Conservation (phyloP, 2,888 invertebrate genomes). For the Cryptus viduatorius region DNA sequence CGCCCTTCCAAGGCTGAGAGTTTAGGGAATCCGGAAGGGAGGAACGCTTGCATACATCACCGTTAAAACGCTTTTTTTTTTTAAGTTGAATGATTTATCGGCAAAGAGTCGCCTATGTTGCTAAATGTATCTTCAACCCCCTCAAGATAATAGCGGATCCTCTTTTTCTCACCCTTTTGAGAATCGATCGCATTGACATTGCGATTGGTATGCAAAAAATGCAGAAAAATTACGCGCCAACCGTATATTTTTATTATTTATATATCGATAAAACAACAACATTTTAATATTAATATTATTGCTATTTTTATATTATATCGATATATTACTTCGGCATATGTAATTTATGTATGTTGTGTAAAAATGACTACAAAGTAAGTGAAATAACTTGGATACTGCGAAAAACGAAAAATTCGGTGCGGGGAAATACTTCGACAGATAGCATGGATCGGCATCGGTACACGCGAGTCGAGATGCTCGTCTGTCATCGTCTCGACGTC, state of each 20-base stretch:
- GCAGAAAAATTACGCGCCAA: no score
- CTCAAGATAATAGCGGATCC: background rate
- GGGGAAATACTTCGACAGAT: conserved; percentile 29
- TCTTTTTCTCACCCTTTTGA: background rate
- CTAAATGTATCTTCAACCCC: no score
- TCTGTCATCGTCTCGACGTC: conserved; percentile 48
- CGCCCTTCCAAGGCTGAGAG: background rate
- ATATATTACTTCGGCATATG: no score
- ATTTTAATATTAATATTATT: no score
- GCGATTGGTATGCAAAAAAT: background rate
- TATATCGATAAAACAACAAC: no score
- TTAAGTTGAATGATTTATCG: conserved; percentile 10
- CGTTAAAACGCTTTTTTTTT: background rate
- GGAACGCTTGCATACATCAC: background rate
- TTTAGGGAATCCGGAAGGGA: conserved; percentile 14
- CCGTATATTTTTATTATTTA: no score
- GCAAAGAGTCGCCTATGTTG: background rate
- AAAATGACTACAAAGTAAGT: background rate
- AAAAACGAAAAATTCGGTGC: background rate
- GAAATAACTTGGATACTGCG: background rate
- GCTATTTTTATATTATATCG: no score
- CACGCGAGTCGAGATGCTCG: conserved; percentile 17
- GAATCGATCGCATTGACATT: background rate
- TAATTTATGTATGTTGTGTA: no score
- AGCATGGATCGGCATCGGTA: conserved; percentile 25